Conservation (phyloP, 2,797 vertebrate species). For the Bradypodion ventrale region DNA sequence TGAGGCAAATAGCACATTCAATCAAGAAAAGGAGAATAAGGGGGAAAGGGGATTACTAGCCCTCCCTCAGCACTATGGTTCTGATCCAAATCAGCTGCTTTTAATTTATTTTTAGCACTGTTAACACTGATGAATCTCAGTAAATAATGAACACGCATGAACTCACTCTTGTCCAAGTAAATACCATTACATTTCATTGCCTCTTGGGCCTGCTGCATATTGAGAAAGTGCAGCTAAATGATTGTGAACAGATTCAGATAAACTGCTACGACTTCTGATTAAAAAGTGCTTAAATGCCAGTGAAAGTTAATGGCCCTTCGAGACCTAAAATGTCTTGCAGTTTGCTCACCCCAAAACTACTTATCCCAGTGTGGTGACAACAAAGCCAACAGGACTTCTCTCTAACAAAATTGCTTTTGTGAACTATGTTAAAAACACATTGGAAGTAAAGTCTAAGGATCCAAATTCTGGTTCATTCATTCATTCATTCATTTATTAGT, state of each 20-base stretch:
- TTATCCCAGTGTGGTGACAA: not conserved
- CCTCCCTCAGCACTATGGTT: not conserved
- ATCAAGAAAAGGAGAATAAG: not conserved
- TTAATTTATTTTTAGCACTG: not conserved
- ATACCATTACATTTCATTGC: conserved; percentile 26
- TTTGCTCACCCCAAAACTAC: conserved; percentile 9
- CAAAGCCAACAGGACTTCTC: conserved; percentile 2
- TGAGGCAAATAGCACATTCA: not conserved
- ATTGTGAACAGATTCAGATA: conserved; percentile 27
- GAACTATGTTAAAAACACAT: conserved; percentile 16
- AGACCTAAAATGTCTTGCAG: conserved; percentile 18
- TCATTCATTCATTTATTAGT: too few relatives aligned
- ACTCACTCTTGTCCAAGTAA: conserved; percentile 10
- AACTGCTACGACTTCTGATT: conserved; percentile 28
- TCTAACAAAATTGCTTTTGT: not conserved
- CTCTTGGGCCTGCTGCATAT: not conserved
- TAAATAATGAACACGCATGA: conserved; percentile 10
- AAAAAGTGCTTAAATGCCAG: conserved; percentile 4
- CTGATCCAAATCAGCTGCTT: conserved; percentile 5
- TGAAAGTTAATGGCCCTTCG: conserved; percentile 21
- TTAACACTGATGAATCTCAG: not conserved
- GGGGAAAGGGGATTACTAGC: not conserved
- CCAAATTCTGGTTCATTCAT: not conserved
- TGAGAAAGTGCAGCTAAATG: conserved; percentile 10
- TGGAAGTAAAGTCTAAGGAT: not conserved